These are phyloP conservation scores for Nebria salina DNA, from an alignment of 2,888 invertebrate genomes.

Conservation along the genomic window DNA sequence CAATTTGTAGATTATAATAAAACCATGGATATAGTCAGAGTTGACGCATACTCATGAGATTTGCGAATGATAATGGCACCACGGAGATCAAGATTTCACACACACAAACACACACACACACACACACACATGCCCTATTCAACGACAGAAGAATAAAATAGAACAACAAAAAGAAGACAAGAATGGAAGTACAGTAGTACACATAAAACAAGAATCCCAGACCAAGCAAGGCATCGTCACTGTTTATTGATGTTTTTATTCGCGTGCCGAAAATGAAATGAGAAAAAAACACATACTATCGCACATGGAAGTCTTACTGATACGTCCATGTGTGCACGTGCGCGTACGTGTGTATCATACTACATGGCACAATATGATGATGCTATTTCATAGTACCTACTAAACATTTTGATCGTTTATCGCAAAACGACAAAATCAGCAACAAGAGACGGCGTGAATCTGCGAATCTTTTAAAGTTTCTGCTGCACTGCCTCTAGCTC, in stretches of 20 bases:
- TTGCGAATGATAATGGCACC: neutral
- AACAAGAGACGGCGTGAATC: neutral
- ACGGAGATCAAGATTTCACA: neutral
- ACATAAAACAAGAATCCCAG: neutral
- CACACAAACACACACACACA: neutral
- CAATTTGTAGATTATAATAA: no score
- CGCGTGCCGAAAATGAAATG: constrained; percentile 1
- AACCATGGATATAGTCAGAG: no score
- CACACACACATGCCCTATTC: neutral
- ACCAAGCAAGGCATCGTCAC: neutral
- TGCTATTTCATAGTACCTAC: neutral
- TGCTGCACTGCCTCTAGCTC: neutral
- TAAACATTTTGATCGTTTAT: neutral
- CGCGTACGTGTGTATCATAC: neutral
- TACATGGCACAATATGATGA: neutral
- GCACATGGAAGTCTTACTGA: neutral
- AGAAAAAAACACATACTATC: neutral
- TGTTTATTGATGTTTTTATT: constrained; percentile 1
- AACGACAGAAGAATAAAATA: neutral
- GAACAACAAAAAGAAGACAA: neutral
- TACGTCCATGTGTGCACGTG: neutral
- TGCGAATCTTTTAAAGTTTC: neutral
- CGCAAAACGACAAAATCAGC: neutral
- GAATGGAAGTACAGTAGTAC: neutral
- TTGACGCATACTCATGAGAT: neutral